Base-by-base conservation (phyloP, 2,113 vertebrate species). In the Ictidomys tridecemlineatus region DNA sequence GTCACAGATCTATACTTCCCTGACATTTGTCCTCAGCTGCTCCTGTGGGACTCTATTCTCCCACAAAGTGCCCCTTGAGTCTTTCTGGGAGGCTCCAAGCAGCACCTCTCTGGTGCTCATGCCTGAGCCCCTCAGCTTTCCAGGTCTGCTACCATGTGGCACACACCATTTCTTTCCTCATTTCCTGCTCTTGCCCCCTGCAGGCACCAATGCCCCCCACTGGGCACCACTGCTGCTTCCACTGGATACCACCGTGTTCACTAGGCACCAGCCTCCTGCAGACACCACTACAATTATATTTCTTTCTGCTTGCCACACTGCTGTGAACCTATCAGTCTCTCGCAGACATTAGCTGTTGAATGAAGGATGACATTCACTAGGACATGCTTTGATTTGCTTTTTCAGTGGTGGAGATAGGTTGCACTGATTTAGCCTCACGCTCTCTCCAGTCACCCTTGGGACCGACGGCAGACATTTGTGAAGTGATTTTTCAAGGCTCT, bases 301-400 rank as follows among this genome's bases (percentile, higher is more conserved):
- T 85, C 72, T 87, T 73, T 94, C 87, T 88, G 87, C 94, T 95
- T 51, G 76, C 95, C 92, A 89, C 90, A 96, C 90, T 83, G 95
- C 85, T 95, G 94, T 85, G 95, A 95, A 94, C 93, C 91, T 91
- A 96, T 93, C 87, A 85, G 73, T 94, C 74, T 96, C 82, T 85
- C 88, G 24, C 72, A 88, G 58, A 82, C 53, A 79, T 93, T 67
- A 89, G 84, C 74, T 76, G 32, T 82, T 73, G 93, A 91, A 88
- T 96, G 85, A 98, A 93, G 42, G 48, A 85, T 84, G 85, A 77
- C 89, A 93, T 92, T 97, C 86, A 89, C 88, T 45, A 56, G 61
- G 88, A 89, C 74, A 58, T 91, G 92, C 94, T 95, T 94, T 93
- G 96, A 96, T 97, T 98, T 96, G 86, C 80, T 95, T 85, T 97